Evolutionary conservation across 2,113 vertebrate genomes (phyloP), one percentile per base, ranked within the genome.

Genomic region (Brachionichthys hirsutus): DNA sequence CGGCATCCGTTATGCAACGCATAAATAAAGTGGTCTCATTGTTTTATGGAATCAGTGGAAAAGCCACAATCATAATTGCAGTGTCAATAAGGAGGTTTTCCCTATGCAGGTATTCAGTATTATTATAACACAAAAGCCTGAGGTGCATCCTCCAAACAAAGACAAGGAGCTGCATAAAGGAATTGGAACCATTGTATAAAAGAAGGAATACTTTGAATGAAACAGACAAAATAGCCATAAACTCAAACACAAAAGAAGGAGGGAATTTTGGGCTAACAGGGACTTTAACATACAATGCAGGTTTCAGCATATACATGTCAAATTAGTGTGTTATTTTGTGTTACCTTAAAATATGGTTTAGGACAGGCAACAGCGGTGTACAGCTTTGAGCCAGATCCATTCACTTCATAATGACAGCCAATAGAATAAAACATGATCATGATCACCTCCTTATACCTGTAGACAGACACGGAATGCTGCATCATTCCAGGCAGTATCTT

Each of bases 161-260:
- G n/a, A n/a, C n/a, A n/a, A n/a, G n/a, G n/a, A n/a, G n/a, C n/a
- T 85, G 74, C 62, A 81, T 64, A 82, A 76, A 81, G 38, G 51
- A 64, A 59, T 45, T 70, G 51, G 53, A 54, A 70, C 62, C 0
- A 10, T 60, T 51, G 51, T 60, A 44, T 43, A 34, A 60, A 9
- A 17, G 2, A 34, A 22, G 34, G 2, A 49, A 57, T 42, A 68
- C 53, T 48, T 51, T 67, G 65, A 76, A 83, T 73, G 51, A 67
- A 75, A 55, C 40, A 14, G 49, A 9, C 22, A 70, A 65, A 79
- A 75, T 80, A 63, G 76, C 66, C 66, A 70, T 18, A 65, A 66
- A 62, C 54, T 36, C n/a, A 63, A 82, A 71, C 65, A 75, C 67
- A 81, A 81, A 83, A 73, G 59, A 67, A 62, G 16, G 22, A 60